These are phyloP conservation scores for Drosophila ercepeae DNA, from an alignment of 1,140 invertebrate species.

Conservation along the genomic window DNA sequence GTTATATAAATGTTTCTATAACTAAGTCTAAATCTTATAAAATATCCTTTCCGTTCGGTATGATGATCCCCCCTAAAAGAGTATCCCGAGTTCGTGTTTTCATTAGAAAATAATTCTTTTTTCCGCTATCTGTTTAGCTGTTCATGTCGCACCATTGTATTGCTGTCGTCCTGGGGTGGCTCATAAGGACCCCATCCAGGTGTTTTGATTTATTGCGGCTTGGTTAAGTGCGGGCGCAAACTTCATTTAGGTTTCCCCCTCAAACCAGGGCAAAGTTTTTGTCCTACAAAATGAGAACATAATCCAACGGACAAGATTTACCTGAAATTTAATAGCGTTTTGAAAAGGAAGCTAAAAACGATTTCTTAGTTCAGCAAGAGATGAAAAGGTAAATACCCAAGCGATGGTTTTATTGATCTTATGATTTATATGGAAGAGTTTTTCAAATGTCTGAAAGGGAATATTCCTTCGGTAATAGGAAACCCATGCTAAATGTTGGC, in stretches of 20 bases:
- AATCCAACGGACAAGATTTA: constrained; percentile 6
- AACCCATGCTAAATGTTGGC: not conserved
- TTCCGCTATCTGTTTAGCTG: constrained; percentile 22
- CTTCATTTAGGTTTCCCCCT: constrained; percentile 64
- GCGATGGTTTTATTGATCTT: not conserved
- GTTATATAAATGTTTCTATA: too few relatives aligned
- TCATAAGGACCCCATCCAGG: constrained; percentile 58
- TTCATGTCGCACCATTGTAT: constrained; percentile 38
- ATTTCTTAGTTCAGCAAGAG: constrained; percentile 1
- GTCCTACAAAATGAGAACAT: constrained; percentile 11
- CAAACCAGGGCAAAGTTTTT: constrained; percentile 37
- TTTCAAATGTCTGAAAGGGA: too few relatives aligned
- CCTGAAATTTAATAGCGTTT: constrained; percentile 11
- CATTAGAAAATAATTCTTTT: not conserved
- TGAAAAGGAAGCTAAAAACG: constrained; percentile 12
- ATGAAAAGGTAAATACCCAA: not conserved
- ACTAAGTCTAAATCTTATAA: too few relatives aligned
- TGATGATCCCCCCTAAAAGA: too few relatives aligned
- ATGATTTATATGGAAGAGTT: not conserved
- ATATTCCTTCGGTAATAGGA: too few relatives aligned
- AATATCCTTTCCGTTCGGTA: too few relatives aligned
- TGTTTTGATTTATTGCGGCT: constrained; percentile 78
- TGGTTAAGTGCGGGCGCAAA: constrained; percentile 71
- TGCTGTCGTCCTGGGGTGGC: constrained; percentile 18
- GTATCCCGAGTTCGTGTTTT: not conserved